Evolutionary conservation across 2,113 vertebrate genomes (phyloP).

Genomic region (Myotis yumanensis): DNA sequence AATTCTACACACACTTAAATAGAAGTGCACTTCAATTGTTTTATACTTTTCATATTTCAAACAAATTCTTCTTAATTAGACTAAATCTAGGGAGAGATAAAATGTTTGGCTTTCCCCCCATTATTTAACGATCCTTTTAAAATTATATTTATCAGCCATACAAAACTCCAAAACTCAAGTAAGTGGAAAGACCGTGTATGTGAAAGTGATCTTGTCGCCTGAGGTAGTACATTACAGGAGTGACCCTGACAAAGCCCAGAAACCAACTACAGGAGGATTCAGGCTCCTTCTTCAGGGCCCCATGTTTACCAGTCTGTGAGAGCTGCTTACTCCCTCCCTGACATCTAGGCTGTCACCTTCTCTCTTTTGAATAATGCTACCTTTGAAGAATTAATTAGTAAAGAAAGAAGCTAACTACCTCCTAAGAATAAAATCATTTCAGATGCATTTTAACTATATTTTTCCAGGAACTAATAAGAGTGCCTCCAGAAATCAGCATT

Average conservation of each 20-base stretch:
- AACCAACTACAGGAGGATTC: fast-evolving
- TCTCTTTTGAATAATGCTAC: not conserved
- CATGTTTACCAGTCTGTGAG: not conserved
- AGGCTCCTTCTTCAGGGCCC: no score
- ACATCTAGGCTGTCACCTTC: not conserved
- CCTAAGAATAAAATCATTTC: conserved; percentile 41
- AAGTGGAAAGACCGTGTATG: not conserved
- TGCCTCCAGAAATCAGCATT: not conserved
- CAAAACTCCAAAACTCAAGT: not conserved
- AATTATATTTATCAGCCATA: conserved; percentile 14
- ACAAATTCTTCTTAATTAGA: conserved; percentile 22
- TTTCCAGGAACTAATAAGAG: not conserved
- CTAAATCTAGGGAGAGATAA: not conserved
- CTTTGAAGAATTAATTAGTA: conserved; percentile 21
- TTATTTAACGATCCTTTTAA: not conserved
- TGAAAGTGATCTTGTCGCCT: not conserved
- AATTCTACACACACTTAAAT: conserved; percentile 6
- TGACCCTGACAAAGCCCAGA: not conserved
- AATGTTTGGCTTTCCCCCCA: not conserved
- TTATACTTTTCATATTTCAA: not conserved
- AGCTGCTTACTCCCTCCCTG: not conserved
- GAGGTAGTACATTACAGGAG: not conserved
- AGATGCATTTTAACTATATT: not conserved
- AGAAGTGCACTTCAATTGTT: not conserved
- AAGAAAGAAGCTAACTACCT: conserved; percentile 20